Conservation (phyloP, 2,797 vertebrate genomes). For the Phrynocephalus guinanensis region DNA sequence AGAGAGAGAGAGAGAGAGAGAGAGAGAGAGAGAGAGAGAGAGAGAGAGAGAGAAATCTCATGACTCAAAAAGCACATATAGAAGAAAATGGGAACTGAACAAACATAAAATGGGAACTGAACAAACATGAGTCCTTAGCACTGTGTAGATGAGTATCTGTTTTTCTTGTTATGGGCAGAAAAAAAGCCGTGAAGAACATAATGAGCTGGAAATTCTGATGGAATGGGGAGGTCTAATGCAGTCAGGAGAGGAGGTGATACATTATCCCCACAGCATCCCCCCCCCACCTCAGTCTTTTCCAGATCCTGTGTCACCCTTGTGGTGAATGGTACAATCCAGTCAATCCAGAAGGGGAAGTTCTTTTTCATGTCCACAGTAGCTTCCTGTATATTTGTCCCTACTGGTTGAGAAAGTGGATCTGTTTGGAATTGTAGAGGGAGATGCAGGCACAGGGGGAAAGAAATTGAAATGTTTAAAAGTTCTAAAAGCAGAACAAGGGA, state of each 20-base stretch:
- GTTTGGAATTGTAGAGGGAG: not conserved
- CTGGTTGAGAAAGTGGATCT: not conserved
- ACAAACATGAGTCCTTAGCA: not conserved
- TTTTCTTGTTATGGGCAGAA: not conserved
- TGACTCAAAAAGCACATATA: not conserved
- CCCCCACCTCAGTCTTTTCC: too few species aligned
- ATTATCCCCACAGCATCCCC: too few species aligned
- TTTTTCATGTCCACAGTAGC: not conserved
- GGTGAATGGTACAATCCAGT: not conserved
- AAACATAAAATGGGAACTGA: not conserved
- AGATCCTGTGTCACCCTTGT: too few species aligned
- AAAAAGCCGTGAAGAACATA: not conserved
- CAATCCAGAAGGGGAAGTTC: not conserved
- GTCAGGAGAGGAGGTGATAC: not conserved
- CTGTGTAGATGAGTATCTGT: not conserved
- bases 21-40: not conserved
- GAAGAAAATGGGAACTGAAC: not conserved
- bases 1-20: not conserved
- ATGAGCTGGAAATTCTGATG: not conserved
- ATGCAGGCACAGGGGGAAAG: not conserved
- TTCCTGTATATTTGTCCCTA: not conserved
- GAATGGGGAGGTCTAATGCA: not conserved
- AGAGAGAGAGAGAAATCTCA: not conserved
- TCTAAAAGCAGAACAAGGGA: not conserved
- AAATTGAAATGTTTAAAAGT: too few species aligned